A percentile compares a stretch with the other conserved stretches of the same genome.
phyloP scores from a whole-genome alignment of 2,113 vertebrate genomes.

The Bubo scandiacus region DNA sequence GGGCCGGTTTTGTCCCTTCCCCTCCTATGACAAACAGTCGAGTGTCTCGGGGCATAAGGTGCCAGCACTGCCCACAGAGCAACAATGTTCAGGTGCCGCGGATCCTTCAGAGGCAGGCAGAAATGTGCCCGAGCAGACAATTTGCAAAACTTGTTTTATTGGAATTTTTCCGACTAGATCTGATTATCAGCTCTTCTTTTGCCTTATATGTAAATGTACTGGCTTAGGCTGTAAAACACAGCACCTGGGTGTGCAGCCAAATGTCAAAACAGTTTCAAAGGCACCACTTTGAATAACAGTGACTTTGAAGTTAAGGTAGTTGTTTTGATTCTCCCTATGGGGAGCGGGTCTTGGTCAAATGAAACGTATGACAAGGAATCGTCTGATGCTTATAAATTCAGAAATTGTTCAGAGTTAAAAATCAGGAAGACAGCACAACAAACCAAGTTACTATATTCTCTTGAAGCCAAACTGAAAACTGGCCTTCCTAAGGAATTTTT shows the following conservation, averaged over 20 bases:
- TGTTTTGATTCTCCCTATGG: neutral
- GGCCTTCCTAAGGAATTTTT: neutral
- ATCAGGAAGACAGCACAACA: neutral
- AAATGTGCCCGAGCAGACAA: neutral
- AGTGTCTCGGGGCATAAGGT: accelerated
- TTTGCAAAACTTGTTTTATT: neutral
- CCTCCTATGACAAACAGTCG: neutral
- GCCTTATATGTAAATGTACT: neutral
- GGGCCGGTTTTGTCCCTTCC: neutral
- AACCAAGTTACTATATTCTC: neutral
- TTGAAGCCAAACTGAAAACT: neutral
- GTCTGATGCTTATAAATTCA: neutral
- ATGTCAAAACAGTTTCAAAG: neutral
- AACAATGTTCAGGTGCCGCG: accelerated
- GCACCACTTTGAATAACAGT: neutral
- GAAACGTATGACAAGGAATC: neutral
- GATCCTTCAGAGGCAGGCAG: neutral
- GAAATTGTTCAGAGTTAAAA: neutral
- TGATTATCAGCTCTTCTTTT: neutral
- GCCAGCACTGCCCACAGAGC: neutral
- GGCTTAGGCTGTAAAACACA: neutral
- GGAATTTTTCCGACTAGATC: neutral
- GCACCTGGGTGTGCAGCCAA: neutral
- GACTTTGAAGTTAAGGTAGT: neutral
- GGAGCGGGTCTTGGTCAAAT: neutral